phyloP scores from a whole-genome alignment of 2,888 invertebrate species.

The Plebejus melissa region DNA sequence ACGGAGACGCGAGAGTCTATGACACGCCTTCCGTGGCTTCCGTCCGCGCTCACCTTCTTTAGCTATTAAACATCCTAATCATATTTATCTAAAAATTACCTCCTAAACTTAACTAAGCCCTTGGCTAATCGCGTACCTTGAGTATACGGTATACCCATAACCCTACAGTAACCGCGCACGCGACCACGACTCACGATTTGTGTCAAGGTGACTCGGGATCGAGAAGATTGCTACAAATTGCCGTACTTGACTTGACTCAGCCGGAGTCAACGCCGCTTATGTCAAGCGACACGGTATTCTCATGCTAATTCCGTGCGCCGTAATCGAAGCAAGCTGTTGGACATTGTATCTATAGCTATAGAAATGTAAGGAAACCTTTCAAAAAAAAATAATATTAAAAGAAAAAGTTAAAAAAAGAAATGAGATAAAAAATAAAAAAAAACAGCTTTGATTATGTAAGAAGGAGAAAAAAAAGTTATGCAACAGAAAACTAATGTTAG shows the following conservation, averaged over 20 bases:
- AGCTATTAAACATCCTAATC: no score
- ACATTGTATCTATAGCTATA: no score
- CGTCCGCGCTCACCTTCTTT: no score
- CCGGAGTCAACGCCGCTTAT: conserved; percentile 28
- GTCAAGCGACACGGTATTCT: conserved; percentile 9
- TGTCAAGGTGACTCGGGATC: conserved; percentile 71
- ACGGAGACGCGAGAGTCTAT: no score
- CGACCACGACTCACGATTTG: conserved; percentile 55
- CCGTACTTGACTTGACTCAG: conserved; percentile 36
- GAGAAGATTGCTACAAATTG: conserved; percentile 60
- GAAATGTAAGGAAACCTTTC: no score
- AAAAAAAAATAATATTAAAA: no score
- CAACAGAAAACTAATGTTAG: no score
- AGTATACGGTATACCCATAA: conserved; percentile 31
- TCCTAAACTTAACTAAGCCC: not conserved
- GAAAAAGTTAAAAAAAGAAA: no score
- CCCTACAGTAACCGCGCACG: conserved; percentile 43
- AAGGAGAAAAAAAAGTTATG: no score
- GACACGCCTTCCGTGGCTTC: no score
- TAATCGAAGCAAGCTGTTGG: not conserved
- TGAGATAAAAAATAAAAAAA: no score
- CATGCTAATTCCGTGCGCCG: not conserved
- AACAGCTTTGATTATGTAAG: no score
- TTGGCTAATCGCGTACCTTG: conserved; percentile 11
- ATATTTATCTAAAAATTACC: not conserved